Evolutionary conservation across 2,888 invertebrate species (phyloP).

Genomic region (Pristionchus entomophagus): DNA sequence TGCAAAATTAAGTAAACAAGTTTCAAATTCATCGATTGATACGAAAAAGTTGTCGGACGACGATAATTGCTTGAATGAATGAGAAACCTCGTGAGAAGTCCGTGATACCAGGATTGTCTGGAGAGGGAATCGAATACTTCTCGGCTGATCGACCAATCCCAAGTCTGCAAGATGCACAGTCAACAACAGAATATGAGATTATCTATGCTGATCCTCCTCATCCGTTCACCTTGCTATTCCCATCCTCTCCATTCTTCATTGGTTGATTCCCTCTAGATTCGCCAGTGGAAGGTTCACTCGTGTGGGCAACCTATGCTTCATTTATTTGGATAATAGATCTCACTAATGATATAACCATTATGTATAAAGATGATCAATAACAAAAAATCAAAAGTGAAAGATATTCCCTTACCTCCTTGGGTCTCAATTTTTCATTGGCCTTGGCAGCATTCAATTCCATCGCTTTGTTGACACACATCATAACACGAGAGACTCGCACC

Average conservation of each 20-base stretch:
- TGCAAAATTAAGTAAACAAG: too few species aligned
- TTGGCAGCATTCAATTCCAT: constrained; percentile 33
- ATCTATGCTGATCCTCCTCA: not conserved
- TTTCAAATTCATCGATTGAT: too few species aligned
- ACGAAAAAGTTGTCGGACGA: too few species aligned
- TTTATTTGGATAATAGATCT: too few species aligned
- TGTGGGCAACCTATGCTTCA: not conserved
- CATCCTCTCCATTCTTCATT: not conserved
- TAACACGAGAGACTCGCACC: constrained; percentile 37
- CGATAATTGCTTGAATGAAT: not conserved
- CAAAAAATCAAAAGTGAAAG: not conserved
- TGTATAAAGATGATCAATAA: not conserved
- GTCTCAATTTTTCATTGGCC: not conserved
- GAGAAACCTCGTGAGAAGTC: not conserved
- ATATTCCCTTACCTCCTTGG: not conserved
- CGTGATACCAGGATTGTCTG: constrained; percentile 40
- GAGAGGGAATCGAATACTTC: not conserved
- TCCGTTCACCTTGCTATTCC: not conserved
- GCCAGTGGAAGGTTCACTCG: not conserved
- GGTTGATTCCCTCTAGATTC: not conserved
- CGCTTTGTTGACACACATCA: constrained; percentile 26
- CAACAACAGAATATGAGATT: too few species aligned
- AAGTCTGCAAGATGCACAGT: not conserved
- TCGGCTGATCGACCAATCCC: not conserved
- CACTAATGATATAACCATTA: too few species aligned